Evolutionary conservation across 64 coral and sea anemone genomes (phyloP).

Genomic region (Montipora efflorescens): DNA sequence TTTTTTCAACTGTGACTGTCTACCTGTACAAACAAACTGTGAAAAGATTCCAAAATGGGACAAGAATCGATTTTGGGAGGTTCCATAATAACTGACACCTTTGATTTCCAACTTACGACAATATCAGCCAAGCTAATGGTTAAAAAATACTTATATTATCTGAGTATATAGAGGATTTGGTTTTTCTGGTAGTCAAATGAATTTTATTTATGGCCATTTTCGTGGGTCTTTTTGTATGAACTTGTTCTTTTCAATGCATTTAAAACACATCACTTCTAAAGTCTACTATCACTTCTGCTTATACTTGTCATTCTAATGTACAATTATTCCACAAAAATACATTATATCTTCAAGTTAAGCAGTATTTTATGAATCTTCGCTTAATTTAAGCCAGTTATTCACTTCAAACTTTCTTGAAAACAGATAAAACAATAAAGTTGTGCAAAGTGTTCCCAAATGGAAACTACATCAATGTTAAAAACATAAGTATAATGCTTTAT

Average conservation of each 20-base stretch:
- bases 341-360: neutral
- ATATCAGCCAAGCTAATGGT: no score
- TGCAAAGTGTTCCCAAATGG: constrained; percentile 15
- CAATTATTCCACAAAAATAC: neutral
- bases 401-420: constrained; percentile 4
- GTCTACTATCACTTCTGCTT: no score
- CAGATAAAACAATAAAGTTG: constrained; percentile 16
- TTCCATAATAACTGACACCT: neutral
- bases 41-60: no score
- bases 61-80: no score
- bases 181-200: no score
- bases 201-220: neutral
- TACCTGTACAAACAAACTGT: no score
- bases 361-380: constrained; percentile 7
- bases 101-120: neutral
- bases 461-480: constrained; percentile 61
- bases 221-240: neutral
- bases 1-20: no score
- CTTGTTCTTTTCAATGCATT: no score
- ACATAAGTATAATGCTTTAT: constrained; percentile 37
- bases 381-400: constrained; percentile 55
- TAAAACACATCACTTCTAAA: no score
- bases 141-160: no score
- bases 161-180: no score
- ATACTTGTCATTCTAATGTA: no score